Evolutionary conservation across 2,113 vertebrate species (phyloP), one percentile per base, ranked within the genome.

Genomic region (Lamprologus tigripictilis): DNA sequence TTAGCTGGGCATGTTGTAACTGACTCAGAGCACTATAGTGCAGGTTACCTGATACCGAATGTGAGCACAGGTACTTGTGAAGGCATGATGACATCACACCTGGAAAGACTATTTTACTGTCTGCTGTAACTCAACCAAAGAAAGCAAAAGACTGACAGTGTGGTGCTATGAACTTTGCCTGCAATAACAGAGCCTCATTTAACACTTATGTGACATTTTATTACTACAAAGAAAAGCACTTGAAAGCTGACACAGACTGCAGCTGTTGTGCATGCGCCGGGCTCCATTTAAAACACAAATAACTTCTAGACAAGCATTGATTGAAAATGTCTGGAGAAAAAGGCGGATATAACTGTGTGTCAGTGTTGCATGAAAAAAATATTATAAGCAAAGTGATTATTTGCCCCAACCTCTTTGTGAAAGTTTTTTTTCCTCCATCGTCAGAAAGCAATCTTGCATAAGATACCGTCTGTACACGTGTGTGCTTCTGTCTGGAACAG

Each of bases 401-500:
- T 76, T 76, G 23, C 42, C 71, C 23, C 71, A 76, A 5, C 16
- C 42, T 31, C 42, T 47, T 49, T 76, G 42, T 63, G 47, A 68
- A 49, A 83, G 37, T 16, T 47, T 42, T 82, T 42, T 28, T 9
- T n/a, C n/a, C 47, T 58, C 33, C 31, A 10, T 2, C 4, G 57
- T 47, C 17, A 84, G 17, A 63, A 63, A 63, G n/a, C 17, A 37
- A 53, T 68, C 17, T 85, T 7, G 4, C 21, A 3, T 23, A n/a
- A 54, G 45, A 49, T 19, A 33, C 26, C 4, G 13, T 11, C 21
- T 45, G 40, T 45, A 73, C 68, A 9, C 61, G 4, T 80, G n/a
- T 85, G 11, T 88, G 28, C 31, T 11, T 87, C 40, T 86, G 12
- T 89, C 76, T 49, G 26, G 6, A 33, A 8, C 93, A 98, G 98